Percentiles rank a stretch among this genome's conserved stretches.
Evolutionary conservation across 2,797 vertebrate species (phyloP).

Genomic region (Hyperoplus immaculatus): DNA sequence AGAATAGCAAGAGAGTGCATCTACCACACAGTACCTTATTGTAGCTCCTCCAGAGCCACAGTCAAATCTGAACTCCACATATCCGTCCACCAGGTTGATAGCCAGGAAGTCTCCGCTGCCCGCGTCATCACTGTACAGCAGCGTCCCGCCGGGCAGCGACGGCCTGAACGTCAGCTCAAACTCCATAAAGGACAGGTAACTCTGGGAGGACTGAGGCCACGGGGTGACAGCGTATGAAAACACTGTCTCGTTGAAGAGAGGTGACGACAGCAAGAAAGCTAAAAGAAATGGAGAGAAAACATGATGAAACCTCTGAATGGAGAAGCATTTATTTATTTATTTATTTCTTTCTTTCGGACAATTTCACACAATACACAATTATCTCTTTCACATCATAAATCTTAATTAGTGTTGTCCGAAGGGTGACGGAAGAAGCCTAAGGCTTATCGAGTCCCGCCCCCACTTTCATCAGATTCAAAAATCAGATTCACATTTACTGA

Average conservation of each 20-base stretch:
- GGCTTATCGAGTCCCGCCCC: too few species aligned
- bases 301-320: neutral
- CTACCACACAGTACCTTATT: constrained; percentile 86
- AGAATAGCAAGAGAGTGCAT: neutral
- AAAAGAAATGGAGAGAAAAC: constrained; percentile 28
- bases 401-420: too few species aligned
- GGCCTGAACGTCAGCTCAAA: constrained; percentile 94
- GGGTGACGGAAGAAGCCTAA: too few species aligned
- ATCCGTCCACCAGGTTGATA: constrained; percentile 88
- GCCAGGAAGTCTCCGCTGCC: constrained; percentile 93
- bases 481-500: too few species aligned
- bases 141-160: constrained; percentile 85
- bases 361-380: too few species aligned
- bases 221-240: constrained; percentile 89
- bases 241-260: constrained; percentile 92
- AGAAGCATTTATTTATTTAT: too few species aligned
- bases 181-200: constrained; percentile 96
- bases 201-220: constrained; percentile 92
- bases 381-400: too few species aligned
- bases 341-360: too few species aligned
- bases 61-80: constrained; percentile 95
- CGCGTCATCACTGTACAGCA: constrained; percentile 93
- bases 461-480: too few species aligned
- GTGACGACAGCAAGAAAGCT: constrained; percentile 91
- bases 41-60: constrained; percentile 93